These are phyloP conservation scores for Danionella cerebrum DNA, from an alignment of 2,113 vertebrate genomes.

Conservation along the genomic window DNA sequence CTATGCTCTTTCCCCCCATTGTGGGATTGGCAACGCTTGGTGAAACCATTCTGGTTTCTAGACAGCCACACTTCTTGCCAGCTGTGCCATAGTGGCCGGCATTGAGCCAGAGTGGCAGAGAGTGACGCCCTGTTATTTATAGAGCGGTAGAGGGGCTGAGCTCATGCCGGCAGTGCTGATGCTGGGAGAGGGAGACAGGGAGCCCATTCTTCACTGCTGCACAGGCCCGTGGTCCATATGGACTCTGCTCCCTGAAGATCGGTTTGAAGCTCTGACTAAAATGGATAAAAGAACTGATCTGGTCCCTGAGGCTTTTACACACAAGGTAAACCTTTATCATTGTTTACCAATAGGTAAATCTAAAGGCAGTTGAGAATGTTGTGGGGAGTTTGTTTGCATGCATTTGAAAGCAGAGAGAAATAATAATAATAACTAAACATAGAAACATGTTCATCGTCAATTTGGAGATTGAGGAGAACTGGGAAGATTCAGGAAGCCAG, in stretches of 20 bases:
- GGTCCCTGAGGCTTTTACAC: neutral
- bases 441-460: no score
- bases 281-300: neutral
- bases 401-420: no score
- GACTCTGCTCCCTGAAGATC: neutral
- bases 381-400: neutral
- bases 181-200: slow-evolving; percentile 24
- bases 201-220: slow-evolving; percentile 25
- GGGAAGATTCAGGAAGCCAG: no score
- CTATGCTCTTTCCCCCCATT: neutral
- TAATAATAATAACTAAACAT: no score
- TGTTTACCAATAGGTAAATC: neutral
- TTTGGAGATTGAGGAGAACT: no score
- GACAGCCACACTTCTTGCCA: slow-evolving; percentile 17
- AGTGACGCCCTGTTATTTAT: slow-evolving; percentile 43
- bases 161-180: slow-evolving; percentile 32
- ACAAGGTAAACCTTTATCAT: neutral
- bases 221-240: neutral
- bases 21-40: neutral
- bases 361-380: neutral
- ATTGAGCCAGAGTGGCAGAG: slow-evolving; percentile 27
- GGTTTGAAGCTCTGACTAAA: neutral
- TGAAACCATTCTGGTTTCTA: slow-evolving; percentile 5
- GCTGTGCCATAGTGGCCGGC: slow-evolving; percentile 41
- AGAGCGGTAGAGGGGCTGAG: slow-evolving; percentile 36